Evolutionary conservation across 2,888 invertebrate species (phyloP), one percentile per base, ranked within the genome.

Genomic region (Callosobruchus maculatus): DNA sequence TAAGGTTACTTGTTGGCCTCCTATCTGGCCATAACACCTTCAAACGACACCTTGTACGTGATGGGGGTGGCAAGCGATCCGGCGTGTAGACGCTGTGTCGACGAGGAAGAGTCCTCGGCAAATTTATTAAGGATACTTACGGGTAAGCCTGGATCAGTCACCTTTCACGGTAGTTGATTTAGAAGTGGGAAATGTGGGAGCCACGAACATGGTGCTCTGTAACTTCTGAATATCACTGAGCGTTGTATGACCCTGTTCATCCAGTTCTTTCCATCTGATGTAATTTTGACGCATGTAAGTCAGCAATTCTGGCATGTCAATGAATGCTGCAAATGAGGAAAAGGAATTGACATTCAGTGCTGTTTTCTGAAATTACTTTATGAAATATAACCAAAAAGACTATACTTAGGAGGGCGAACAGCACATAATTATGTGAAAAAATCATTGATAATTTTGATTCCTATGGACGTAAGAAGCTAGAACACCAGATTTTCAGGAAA

Each of bases 271-370:
- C 97, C 98, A 98, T 85, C 94, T 95, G 74, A 93, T 91, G 88
- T 97, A 96, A 88, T 98, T 98, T 83, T 89, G 90, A 81, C 94
- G 91, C 88, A 97, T 93, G 86, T 95, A 93, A 20, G 91, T 90
- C 78, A 97, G 93, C 79, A 97, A 89, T 87, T 97, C 97, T 0
- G 97, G 97, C 91, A 97, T 94, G 86, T 97, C 96, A 84, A 97
- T 94, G 87, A 97, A 97, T 72, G 94, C 97, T 96, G 88, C 2
- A 88, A 86, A 82, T 70, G 71, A 77, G 73, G 4, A 68, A 30
- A 70, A n/a, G 13, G 1, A 49, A 49, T 13, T 13, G 49, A 49
- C 5, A 13, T 3, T 7, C 49, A 13, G 18, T 49, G 49, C 7
- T 1, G 3, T 49, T 49, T 49, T 7, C 7, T 7, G 7, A 26